Evolutionary conservation across 2,797 vertebrate genomes (phyloP).

Genomic region (Enteromius mattozi): DNA sequence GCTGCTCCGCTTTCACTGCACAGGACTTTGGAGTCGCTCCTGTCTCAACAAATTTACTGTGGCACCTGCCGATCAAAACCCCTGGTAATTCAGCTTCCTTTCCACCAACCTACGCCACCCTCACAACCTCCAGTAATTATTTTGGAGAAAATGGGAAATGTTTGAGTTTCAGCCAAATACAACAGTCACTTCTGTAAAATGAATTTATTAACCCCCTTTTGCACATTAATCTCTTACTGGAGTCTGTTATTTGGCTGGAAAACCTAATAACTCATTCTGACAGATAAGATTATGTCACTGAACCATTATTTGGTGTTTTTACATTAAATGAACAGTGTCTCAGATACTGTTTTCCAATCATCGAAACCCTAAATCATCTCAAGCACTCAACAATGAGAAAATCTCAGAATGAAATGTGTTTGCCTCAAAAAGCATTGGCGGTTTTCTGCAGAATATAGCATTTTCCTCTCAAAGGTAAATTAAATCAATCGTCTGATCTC

Average conservation of each 20-base stretch:
- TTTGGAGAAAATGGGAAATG: conserved; percentile 9
- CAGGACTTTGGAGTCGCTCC: conserved; percentile 8
- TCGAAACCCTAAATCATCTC: neutral
- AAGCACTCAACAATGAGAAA: neutral
- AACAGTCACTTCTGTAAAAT: neutral
- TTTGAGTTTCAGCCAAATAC: conserved; percentile 31
- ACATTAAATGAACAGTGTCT: neutral
- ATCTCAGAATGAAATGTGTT: neutral
- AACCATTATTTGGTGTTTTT: conserved; percentile 19
- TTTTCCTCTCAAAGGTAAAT: conserved; percentile 12
- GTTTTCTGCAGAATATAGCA: neutral
- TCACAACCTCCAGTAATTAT: conserved; percentile 13
- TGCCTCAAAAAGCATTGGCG: neutral
- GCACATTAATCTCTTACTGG: neutral
- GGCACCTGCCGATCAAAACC: conserved; percentile 28
- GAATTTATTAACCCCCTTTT: neutral
- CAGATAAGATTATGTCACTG: conserved; percentile 2
- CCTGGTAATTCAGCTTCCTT: neutral
- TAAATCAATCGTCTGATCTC: neutral
- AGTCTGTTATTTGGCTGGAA: neutral
- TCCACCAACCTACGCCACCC: neutral
- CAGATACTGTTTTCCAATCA: conserved; percentile 8
- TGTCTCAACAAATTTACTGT: conserved; percentile 21
- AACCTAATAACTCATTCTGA: conserved; percentile 14
- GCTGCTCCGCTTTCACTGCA: conserved; percentile 3